A percentile compares a stretch with the other conserved stretches of the same genome.
These are phyloP conservation scores for Sesia apiformis DNA, from an alignment of 2,888 invertebrate species.

Conservation along the genomic window DNA sequence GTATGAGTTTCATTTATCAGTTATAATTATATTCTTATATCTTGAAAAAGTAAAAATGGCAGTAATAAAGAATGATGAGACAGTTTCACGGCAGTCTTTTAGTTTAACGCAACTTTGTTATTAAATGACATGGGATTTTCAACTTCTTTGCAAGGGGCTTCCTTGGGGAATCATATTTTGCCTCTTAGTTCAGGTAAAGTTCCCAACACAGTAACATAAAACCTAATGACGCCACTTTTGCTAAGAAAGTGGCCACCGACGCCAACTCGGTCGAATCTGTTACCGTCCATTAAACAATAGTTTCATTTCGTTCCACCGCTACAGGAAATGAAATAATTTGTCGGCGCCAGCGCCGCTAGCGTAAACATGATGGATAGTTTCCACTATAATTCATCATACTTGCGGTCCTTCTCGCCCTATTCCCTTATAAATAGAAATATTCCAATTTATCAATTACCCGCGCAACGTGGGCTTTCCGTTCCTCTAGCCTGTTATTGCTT, in stretches of 20 bases:
- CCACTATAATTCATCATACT: constrained; percentile 24
- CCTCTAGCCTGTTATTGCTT: not conserved
- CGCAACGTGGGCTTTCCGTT: not conserved
- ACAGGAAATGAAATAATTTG: constrained; percentile 13
- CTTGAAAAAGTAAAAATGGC: too few relatives aligned
- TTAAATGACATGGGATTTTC: too few relatives aligned
- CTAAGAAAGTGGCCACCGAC: not conserved
- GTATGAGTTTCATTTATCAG: too few relatives aligned
- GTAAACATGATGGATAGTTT: constrained; percentile 25
- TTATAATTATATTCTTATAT: too few relatives aligned
- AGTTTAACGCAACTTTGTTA: too few relatives aligned
- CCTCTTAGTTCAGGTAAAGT: too few relatives aligned
- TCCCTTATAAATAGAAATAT: not conserved
- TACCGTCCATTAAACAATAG: constrained; percentile 14
- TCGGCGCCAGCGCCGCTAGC: constrained; percentile 7
- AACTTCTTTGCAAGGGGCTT: too few relatives aligned
- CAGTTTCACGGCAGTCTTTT: too few relatives aligned
- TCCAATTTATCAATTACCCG: not conserved
- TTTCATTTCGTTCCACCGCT: constrained; percentile 7
- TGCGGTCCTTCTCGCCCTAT: constrained; percentile 1
- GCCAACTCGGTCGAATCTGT: constrained; percentile 2
- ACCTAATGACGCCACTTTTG: not conserved
- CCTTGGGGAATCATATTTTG: too few relatives aligned
- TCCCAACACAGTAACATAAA: too few relatives aligned
- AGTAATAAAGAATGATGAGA: too few relatives aligned